Conservation (phyloP, 1,140 invertebrate genomes). For the Drosophila sproati region DNA sequence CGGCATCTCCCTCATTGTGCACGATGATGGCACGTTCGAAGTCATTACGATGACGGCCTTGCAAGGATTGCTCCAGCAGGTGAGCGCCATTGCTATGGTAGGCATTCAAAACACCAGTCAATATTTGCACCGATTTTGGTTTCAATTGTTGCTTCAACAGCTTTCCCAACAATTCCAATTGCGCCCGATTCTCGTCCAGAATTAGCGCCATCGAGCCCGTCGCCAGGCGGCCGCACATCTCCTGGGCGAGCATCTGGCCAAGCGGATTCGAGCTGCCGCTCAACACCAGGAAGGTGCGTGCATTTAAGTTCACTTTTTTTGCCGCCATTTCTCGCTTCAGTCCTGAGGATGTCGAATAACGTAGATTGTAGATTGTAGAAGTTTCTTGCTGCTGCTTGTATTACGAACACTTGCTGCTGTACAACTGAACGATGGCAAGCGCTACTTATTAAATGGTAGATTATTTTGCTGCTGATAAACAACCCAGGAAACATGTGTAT, state of each 20-base stretch:
- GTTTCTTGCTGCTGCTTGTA: constrained; percentile 7
- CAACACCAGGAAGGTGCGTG: constrained; percentile 66
- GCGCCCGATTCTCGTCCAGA: constrained; percentile 88
- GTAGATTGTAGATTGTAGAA: not conserved
- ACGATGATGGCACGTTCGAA: constrained; percentile 91
- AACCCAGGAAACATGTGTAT: not conserved
- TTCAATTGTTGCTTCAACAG: constrained; percentile 39
- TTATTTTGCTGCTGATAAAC: constrained; percentile 42
- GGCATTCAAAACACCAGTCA: constrained; percentile 24
- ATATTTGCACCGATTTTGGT: constrained; percentile 33
- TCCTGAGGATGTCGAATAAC: not conserved
- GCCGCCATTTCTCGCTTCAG: constrained; percentile 58
- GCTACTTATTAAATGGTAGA: constrained; percentile 35
- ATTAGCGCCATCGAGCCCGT: constrained; percentile 89
- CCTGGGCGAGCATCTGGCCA: constrained; percentile 90
- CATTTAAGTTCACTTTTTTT: constrained; percentile 76
- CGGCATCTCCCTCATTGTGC: constrained; percentile 96
- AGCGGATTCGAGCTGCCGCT: constrained; percentile 72
- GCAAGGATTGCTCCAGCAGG: constrained; percentile 46
- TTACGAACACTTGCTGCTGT: constrained; percentile 54
- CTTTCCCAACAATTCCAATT: constrained; percentile 45
- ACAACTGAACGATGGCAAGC: constrained; percentile 57
- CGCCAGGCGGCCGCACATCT: constrained; percentile 87
- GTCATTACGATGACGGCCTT: not conserved
- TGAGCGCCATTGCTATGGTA: constrained; percentile 40